Percentiles rank a stretch among this genome's conserved stretches.
These are phyloP conservation scores for Sapayoa aenigma DNA, from an alignment of 2,113 vertebrate genomes.

Conservation along the genomic window DNA sequence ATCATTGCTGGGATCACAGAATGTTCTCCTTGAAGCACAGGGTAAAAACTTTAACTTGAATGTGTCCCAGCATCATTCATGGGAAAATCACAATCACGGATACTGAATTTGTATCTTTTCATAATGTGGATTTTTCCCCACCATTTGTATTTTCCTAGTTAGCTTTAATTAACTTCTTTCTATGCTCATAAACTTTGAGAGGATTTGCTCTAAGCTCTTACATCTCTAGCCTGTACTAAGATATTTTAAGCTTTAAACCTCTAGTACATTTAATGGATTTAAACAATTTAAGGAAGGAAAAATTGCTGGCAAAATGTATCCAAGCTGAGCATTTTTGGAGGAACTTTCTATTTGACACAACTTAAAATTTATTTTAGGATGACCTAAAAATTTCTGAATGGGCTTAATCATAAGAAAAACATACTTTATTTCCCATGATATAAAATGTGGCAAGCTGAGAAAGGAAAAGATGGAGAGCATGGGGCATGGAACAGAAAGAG, in stretches of 20 bases:
- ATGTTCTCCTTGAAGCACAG: not conserved
- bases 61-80: not conserved
- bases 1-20: not conserved
- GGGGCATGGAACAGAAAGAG: not conserved
- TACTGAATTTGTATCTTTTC: conserved; percentile 1
- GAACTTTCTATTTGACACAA: not conserved
- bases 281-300: not conserved
- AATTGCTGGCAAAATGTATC: not conserved
- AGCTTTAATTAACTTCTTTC: conserved; percentile 57
- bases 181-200: conserved; percentile 25
- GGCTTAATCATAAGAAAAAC: not conserved
- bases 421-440: not conserved
- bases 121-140: not conserved
- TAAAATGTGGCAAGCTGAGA: not conserved
- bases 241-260: conserved; percentile 52
- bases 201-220: conserved; percentile 62
- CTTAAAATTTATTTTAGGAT: not conserved
- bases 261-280: conserved; percentile 37
- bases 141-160: conserved; percentile 32
- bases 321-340: not conserved
- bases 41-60: not conserved
- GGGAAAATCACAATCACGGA: not conserved
- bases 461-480: not conserved
- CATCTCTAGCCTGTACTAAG: conserved; percentile 25
- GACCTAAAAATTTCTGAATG: not conserved